A percentile compares a stretch with the other conserved stretches of the same genome.
Evolutionary conservation across 1,140 invertebrate species (phyloP).

Genomic region (Sinella curviseta): DNA sequence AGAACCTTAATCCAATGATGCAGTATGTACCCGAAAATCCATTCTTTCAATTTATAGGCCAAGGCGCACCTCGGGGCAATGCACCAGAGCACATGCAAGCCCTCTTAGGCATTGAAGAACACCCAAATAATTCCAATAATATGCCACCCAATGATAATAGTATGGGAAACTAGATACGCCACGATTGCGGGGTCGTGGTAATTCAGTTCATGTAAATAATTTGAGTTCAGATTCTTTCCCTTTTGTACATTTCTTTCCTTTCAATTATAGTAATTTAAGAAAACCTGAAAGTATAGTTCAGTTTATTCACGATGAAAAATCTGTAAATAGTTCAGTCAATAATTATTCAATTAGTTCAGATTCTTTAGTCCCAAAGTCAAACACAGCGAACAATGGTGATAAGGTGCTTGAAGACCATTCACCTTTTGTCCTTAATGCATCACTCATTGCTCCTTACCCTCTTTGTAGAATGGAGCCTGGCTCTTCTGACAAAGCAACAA

Average conservation of each 20-base stretch:
- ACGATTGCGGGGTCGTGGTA: neutral
- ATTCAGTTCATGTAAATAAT: neutral
- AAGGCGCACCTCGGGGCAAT: no score
- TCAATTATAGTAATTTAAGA: neutral
- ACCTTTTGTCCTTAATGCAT: neutral
- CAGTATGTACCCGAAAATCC: no score
- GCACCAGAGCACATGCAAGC: no score
- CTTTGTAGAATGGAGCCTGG: neutral
- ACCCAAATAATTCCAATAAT: neutral
- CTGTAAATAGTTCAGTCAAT: neutral
- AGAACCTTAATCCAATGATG: no score
- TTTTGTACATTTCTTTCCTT: neutral
- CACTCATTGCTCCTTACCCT: conserved; percentile 7
- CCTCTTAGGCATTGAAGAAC: neutral
- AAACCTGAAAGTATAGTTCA: neutral
- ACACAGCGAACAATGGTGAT: neutral
- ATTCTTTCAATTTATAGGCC: no score
- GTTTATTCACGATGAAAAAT: neutral
- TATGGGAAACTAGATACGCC: neutral
- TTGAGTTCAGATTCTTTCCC: neutral
- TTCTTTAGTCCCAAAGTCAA: neutral
- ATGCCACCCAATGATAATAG: neutral
- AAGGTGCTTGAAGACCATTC: neutral
- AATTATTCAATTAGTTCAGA: no score
- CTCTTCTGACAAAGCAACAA: neutral